Conservation (phyloP, 2,797 vertebrate species). For the Rhinophrynus dorsalis region DNA sequence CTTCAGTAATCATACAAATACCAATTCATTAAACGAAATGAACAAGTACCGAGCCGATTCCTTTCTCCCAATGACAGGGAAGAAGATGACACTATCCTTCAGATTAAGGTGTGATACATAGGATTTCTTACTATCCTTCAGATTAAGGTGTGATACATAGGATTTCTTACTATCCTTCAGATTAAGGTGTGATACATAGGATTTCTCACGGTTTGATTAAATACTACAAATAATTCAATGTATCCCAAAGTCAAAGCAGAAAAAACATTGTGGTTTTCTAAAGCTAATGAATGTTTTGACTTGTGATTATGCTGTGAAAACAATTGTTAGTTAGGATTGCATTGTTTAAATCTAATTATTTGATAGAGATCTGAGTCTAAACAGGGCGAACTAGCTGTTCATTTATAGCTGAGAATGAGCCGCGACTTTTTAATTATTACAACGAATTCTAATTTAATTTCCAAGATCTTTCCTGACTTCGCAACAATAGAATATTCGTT, state of each 20-base stretch:
- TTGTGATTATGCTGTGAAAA: conserved; percentile 16
- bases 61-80: too few relatives aligned
- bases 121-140: too few relatives aligned
- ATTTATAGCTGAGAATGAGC: not conserved
- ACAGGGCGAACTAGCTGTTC: not conserved
- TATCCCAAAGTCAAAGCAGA: conserved; percentile 1
- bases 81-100: too few relatives aligned
- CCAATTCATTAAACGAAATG: too few relatives aligned
- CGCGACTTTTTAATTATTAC: not conserved
- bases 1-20: too few relatives aligned
- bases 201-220: not conserved
- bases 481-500: not conserved
- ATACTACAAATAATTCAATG: conserved; percentile 13
- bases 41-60: too few relatives aligned
- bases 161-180: not conserved
- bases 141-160: too few relatives aligned
- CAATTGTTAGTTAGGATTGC: conserved; percentile 21
- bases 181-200: not conserved
- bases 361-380: conserved; percentile 34
- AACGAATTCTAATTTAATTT: not conserved
- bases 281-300: conserved; percentile 30
- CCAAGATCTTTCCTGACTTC: not conserved
- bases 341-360: conserved; percentile 42
- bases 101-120: too few relatives aligned
- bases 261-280: conserved; percentile 19